These are phyloP conservation scores for Myotis pilosus DNA, from an alignment of 2,797 vertebrate genomes.

Conservation along the genomic window DNA sequence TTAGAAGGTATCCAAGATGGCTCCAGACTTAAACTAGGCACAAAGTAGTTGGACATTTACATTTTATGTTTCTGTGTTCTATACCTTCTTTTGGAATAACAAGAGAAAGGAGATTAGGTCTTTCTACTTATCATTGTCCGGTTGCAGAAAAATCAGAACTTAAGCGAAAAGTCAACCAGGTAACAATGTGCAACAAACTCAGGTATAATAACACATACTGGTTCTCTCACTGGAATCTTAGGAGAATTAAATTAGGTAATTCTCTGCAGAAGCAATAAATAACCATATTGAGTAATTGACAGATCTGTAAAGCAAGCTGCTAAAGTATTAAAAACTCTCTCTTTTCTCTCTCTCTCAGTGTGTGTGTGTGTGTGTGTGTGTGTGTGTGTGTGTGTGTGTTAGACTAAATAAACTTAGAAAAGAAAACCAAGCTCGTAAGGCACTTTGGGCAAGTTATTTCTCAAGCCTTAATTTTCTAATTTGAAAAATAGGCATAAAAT, in stretches of 20 bases:
- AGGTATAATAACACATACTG: not conserved
- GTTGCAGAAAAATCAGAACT: not conserved
- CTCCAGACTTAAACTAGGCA: not conserved
- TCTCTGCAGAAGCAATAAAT: not conserved
- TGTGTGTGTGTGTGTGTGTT: not conserved
- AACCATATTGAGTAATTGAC: not conserved
- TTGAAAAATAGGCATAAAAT: not conserved
- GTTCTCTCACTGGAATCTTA: not conserved
- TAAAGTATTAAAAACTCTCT: not conserved
- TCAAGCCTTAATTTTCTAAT: not conserved
- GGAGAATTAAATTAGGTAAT: not conserved
- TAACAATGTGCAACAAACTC: not conserved
- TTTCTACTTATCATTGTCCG: not conserved
- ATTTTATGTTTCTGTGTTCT: not conserved
- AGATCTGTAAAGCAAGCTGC: not conserved
- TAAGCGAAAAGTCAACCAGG: not conserved
- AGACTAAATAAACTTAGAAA: not conserved
- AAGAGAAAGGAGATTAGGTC: not conserved
- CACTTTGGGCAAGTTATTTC: not conserved
- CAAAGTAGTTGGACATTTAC: not conserved
- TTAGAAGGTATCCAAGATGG: constrained; percentile 34
- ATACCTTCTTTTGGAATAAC: not conserved
- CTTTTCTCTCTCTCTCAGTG: no score
- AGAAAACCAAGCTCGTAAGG: not conserved
- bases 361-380: no score